phyloP scores from a whole-genome alignment of 1,140 invertebrate species.

The Drosophila mauritiana region DNA sequence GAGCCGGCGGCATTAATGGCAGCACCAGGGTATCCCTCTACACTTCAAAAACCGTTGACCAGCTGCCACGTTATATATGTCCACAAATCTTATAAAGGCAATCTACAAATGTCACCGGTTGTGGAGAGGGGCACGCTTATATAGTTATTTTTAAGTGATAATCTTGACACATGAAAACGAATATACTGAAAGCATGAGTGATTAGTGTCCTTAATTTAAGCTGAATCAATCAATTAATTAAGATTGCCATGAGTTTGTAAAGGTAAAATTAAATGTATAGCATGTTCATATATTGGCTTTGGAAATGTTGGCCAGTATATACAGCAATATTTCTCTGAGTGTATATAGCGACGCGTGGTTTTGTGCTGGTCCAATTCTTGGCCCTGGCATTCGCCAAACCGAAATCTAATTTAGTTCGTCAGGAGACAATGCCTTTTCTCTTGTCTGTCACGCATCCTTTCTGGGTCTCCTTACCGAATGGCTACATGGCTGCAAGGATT shows the following conservation, averaged over 20 bases:
- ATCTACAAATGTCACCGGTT: no score
- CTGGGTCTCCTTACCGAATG: conserved; percentile 7
- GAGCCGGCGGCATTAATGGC: conserved; percentile 34
- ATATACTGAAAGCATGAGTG: no score
- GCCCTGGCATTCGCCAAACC: conserved; percentile 58
- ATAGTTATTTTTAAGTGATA: no score
- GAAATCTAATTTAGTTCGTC: conserved; percentile 78
- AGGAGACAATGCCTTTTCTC: conserved; percentile 43
- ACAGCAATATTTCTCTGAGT: background rate
- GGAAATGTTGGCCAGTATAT: no score
- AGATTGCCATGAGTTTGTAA: no score
- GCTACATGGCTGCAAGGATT: conserved; percentile 7
- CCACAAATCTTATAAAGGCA: background rate
- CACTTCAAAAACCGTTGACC: background rate
- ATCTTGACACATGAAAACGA: no score
- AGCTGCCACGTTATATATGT: background rate
- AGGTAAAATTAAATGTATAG: no score
- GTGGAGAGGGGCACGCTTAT: no score
- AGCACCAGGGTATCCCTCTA: conserved; percentile 7
- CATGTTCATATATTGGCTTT: no score
- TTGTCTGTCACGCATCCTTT: conserved; percentile 52
- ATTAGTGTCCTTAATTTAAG: no score
- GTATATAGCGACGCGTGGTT: background rate
- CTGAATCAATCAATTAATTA: no score
- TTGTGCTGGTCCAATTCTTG: conserved; percentile 2